Conservation (phyloP, 2,888 invertebrate genomes). For the Prionchulus punctatus region DNA sequence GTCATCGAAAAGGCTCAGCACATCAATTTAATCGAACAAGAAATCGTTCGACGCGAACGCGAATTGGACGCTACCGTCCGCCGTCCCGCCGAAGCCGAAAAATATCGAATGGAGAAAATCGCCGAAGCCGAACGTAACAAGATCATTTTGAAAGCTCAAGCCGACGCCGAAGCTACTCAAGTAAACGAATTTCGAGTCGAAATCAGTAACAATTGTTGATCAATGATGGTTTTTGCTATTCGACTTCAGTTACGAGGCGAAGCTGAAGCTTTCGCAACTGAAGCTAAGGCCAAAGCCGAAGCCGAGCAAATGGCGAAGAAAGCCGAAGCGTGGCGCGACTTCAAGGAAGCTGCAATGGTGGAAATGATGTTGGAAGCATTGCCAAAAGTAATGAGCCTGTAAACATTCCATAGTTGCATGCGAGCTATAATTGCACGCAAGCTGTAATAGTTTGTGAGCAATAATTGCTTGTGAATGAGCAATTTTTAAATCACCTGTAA, state of each 20-base stretch:
- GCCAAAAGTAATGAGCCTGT: slow-evolving; percentile 58
- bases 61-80: slow-evolving; percentile 81
- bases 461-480: background rate
- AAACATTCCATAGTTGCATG: background rate
- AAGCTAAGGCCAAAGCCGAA: slow-evolving; percentile 83
- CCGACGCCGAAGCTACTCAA: slow-evolving; percentile 71
- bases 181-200: slow-evolving; percentile 34
- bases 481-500: background rate
- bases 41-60: slow-evolving; percentile 71
- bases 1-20: slow-evolving; percentile 75
- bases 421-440: background rate
- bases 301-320: slow-evolving; percentile 94
- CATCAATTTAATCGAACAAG: slow-evolving; percentile 86
- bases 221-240: background rate
- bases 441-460: background rate
- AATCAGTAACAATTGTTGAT: background rate
- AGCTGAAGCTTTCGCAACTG: slow-evolving; percentile 66
- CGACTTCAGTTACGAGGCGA: slow-evolving; percentile 49
- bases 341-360: slow-evolving; percentile 82
- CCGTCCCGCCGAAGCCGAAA: slow-evolving; percentile 88
- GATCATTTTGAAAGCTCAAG: slow-evolving; percentile 82
- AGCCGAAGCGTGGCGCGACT: slow-evolving; percentile 89
- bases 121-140: slow-evolving; percentile 77
- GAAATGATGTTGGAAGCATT: slow-evolving; percentile 88
- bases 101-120: slow-evolving; percentile 67